Conservation (phyloP, 2,113 vertebrate species). For the Gulo gulo region DNA sequence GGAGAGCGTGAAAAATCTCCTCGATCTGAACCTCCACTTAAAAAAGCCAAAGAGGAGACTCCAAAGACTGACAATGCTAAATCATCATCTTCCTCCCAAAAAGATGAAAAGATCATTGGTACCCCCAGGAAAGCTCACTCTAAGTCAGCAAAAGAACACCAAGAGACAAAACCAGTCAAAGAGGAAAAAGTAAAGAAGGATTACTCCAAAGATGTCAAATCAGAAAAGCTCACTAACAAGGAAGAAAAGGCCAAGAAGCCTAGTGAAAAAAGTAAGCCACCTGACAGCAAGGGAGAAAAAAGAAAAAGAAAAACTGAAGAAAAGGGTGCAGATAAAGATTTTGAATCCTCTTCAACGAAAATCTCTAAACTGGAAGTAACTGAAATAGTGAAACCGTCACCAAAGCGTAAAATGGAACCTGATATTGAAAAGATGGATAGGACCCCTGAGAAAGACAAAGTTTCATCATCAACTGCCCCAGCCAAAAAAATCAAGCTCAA, state of each 20-base stretch:
- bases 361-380: constrained; percentile 80
- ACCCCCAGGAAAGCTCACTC: constrained; percentile 86
- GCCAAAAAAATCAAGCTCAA: constrained; percentile 96
- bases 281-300: constrained; percentile 87
- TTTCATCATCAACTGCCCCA: constrained; percentile 81
- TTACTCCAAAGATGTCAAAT: constrained; percentile 83
- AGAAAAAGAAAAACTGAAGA: constrained; percentile 89
- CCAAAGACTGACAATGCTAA: constrained; percentile 85
- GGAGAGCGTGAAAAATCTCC: constrained; percentile 84
- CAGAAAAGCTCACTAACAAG: constrained; percentile 82
- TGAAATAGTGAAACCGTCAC: constrained; percentile 82
- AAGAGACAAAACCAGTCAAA: constrained; percentile 84
- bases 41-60: constrained; percentile 88
- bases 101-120: constrained; percentile 85
- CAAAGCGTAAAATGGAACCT: constrained; percentile 84
- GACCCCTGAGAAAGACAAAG: constrained; percentile 84
- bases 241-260: constrained; percentile 87
- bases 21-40: constrained; percentile 82
- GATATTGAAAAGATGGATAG: constrained; percentile 83
- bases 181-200: constrained; percentile 87
- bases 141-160: constrained; percentile 85
- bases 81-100: constrained; percentile 81
- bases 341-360: constrained; percentile 78
- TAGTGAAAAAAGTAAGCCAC: constrained; percentile 83
- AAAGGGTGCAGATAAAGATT: constrained; percentile 83